Percentiles rank a stretch among this genome's conserved stretches.
Evolutionary conservation across 2,888 invertebrate species (phyloP).

Genomic region (Palloptera scutellata): DNA sequence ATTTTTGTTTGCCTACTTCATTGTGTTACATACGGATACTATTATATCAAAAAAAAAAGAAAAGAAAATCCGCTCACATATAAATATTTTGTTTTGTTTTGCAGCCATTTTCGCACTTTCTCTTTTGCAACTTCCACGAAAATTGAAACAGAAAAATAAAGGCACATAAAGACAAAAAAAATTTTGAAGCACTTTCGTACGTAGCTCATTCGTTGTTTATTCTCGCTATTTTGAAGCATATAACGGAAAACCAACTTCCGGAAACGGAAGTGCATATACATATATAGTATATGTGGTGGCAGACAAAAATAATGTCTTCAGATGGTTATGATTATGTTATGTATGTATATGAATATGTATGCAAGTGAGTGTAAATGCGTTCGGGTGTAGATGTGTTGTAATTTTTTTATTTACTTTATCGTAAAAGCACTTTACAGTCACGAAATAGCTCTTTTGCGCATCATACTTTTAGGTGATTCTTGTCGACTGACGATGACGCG

Average conservation of each 20-base stretch:
- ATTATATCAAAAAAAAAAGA: too few relatives aligned
- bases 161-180: conserved; percentile 36
- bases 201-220: too few relatives aligned
- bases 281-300: conserved; percentile 19
- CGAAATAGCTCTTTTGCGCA: background rate
- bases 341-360: too few relatives aligned
- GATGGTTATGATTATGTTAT: conserved; percentile 51
- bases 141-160: conserved; percentile 15
- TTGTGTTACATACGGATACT: too few relatives aligned
- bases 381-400: background rate
- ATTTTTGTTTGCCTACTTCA: conserved; percentile 8
- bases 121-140: background rate
- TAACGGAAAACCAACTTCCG: conserved; percentile 53
- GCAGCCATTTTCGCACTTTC: background rate
- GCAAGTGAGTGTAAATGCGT: background rate
- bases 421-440: background rate
- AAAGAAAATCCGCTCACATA: too few relatives aligned
- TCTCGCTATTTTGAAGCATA: conserved; percentile 39
- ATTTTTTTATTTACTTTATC: background rate
- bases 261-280: conserved; percentile 42
- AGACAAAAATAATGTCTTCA: conserved; percentile 38
- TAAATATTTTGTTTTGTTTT: too few relatives aligned
- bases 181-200: too few relatives aligned
- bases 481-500: background rate
- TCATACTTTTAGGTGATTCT: background rate